Evolutionary conservation across 2,797 vertebrate genomes (phyloP).

Genomic region (Sebastes iracundus): DNA sequence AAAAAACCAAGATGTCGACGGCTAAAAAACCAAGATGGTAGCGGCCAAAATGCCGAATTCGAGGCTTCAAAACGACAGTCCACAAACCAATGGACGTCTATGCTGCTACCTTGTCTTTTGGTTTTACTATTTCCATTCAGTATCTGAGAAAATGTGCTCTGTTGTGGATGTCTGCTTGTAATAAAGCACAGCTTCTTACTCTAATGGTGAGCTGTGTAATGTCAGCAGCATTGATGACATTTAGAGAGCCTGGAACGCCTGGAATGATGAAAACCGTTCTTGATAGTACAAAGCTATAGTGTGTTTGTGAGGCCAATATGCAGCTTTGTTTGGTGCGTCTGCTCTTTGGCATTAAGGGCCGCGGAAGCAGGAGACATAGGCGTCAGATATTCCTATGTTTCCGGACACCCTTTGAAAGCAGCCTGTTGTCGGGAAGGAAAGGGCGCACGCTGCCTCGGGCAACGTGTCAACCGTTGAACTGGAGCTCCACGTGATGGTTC

Average conservation of each 20-base stretch:
- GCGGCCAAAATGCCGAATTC: too few species aligned
- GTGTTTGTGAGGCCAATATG: neutral
- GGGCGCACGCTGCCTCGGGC: conserved; percentile 47
- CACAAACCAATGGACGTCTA: too few species aligned
- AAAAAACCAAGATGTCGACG: too few species aligned
- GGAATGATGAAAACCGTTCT: conserved; percentile 15
- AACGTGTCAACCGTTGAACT: conserved; percentile 38
- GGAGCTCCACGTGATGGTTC: conserved; percentile 20
- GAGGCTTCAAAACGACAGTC: too few species aligned
- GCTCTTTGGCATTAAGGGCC: conserved; percentile 18
- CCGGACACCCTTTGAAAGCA: conserved; percentile 34
- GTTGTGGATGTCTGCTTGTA: neutral
- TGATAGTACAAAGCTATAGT: neutral
- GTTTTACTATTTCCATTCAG: neutral
- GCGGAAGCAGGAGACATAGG: conserved; percentile 11
- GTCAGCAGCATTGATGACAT: conserved; percentile 30
- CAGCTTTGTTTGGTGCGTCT: neutral
- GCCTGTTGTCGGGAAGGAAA: conserved; percentile 42
- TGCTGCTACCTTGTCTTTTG: neutral
- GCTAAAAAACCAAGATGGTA: too few species aligned
- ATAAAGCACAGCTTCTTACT: neutral
- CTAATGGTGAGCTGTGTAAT: conserved; percentile 1
- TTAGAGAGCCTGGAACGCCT: conserved; percentile 16
- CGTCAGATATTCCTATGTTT: conserved; percentile 42
- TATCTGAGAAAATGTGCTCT: neutral